These are phyloP conservation scores for Pardosa pseudoannulata DNA, from an alignment of 2,888 invertebrate species.

Conservation along the genomic window DNA sequence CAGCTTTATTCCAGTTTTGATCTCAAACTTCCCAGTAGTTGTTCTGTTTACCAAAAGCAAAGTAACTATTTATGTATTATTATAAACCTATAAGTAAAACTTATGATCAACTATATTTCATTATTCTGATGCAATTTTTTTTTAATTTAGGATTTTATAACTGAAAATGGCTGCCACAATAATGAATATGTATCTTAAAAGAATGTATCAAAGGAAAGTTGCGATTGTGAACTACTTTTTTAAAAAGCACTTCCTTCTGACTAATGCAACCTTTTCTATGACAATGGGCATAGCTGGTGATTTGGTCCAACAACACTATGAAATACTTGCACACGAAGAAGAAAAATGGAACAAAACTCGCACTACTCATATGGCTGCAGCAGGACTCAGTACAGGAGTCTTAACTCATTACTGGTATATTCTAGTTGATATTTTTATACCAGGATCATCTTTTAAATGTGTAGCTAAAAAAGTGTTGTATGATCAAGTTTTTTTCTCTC, in stretches of 20 bases:
- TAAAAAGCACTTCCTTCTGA: slow-evolving; percentile 84
- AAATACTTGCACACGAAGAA: slow-evolving; percentile 78
- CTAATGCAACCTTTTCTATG: slow-evolving; percentile 88
- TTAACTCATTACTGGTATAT: slow-evolving; percentile 92
- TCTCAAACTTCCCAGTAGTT: no score
- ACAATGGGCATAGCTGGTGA: slow-evolving; percentile 88
- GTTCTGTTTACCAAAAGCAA: no score
- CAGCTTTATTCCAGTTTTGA: no score
- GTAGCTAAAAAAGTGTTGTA: slow-evolving; percentile 87
- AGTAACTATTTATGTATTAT: no score
- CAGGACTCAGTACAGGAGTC: slow-evolving; percentile 87
- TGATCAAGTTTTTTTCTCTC: slow-evolving; percentile 91
- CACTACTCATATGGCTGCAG: slow-evolving; percentile 86
- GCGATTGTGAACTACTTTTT: slow-evolving; percentile 74
- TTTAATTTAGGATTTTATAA: not conserved
- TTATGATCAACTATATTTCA: no score
- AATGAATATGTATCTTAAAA: not conserved
- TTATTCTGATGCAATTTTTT: not conserved
- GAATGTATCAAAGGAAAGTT: slow-evolving; percentile 21
- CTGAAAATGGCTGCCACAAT: no score
- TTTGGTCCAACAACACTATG: slow-evolving; percentile 87
- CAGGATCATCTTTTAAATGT: slow-evolving; percentile 83
- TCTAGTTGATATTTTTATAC: slow-evolving; percentile 84
- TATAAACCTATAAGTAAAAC: no score
- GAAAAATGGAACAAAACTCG: slow-evolving; percentile 79